A percentile compares a stretch with the other conserved stretches of the same genome.
Evolutionary conservation across 2,797 vertebrate species (phyloP).

Genomic region (Cynodonichthys magdalenae): DNA sequence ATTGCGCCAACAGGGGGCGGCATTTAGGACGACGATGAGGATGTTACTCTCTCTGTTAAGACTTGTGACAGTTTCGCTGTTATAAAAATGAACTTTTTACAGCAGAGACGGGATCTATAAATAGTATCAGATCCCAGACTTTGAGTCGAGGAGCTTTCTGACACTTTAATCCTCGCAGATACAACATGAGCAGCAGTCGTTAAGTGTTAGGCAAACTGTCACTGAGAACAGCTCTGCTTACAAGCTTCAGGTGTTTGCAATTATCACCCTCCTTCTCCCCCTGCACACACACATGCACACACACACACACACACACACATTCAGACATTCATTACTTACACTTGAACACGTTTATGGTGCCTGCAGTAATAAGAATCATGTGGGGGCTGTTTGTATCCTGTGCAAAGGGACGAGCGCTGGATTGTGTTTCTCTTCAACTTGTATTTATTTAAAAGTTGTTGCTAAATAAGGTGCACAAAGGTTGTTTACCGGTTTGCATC

Average conservation of each 20-base stretch:
- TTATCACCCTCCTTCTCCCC: constrained; percentile 64
- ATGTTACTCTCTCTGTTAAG: constrained; percentile 2
- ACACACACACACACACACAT: constrained; percentile 22
- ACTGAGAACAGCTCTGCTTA: constrained; percentile 48
- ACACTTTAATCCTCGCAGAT: constrained; percentile 2
- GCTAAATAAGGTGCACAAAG: too few species aligned
- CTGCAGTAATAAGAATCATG: constrained; percentile 67
- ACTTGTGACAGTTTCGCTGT: constrained; percentile 1
- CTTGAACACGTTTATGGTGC: constrained; percentile 61
- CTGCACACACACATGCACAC: constrained; percentile 47
- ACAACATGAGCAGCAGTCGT: constrained; percentile 26
- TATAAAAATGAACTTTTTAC: constrained; percentile 2
- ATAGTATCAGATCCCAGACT: not conserved
- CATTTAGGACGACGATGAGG: constrained; percentile 36
- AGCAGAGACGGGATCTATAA: not conserved
- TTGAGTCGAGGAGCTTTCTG: constrained; percentile 4
- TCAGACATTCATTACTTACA: constrained; percentile 38
- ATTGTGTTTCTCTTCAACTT: constrained; percentile 65
- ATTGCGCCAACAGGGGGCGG: constrained; percentile 73
- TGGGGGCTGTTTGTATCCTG: constrained; percentile 50
- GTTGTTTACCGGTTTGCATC: too few species aligned
- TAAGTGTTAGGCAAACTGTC: constrained; percentile 42
- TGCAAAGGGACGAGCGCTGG: constrained; percentile 42
- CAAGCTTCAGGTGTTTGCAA: constrained; percentile 77
- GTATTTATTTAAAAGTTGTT: constrained; percentile 52